Evolutionary conservation across 2,113 vertebrate species (phyloP).

Genomic region (Triplophysa dalaica): DNA sequence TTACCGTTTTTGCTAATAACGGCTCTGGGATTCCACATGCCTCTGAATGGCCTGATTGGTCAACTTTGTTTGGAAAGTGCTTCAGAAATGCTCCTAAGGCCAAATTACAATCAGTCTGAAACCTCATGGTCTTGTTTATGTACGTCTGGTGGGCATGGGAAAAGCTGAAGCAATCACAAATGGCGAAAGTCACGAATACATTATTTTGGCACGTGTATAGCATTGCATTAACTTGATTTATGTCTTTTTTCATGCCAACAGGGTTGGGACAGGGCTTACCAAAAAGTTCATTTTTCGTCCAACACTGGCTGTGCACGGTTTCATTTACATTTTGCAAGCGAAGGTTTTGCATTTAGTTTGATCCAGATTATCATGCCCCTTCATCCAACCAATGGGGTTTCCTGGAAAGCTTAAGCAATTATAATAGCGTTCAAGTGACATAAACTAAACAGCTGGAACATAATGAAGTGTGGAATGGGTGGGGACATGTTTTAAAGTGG

Average conservation of each 20-base stretch:
- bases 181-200: neutral
- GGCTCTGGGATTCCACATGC: neutral
- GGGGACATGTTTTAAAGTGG: constrained; percentile 45
- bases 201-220: neutral
- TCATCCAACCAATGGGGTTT: constrained; percentile 41
- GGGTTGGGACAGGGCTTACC: neutral
- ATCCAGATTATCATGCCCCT: constrained; percentile 46
- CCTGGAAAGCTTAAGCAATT: constrained; percentile 55
- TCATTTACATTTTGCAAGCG: constrained; percentile 11
- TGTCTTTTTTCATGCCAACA: neutral
- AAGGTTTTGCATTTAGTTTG: constrained; percentile 24
- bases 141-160: neutral
- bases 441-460: constrained; percentile 71
- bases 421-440: constrained; percentile 66
- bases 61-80: neutral
- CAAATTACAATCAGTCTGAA: constrained; percentile 22
- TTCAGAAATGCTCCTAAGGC: constrained; percentile 8
- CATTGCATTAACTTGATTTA: constrained; percentile 13
- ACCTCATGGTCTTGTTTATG: neutral
- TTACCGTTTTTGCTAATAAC: constrained; percentile 19
- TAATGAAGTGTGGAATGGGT: constrained; percentile 63
- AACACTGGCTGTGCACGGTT: constrained; percentile 21
- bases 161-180: constrained; percentile 12
- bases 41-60: constrained; percentile 7
- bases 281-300: neutral